Evolutionary conservation across 2,113 vertebrate genomes (phyloP), one percentile per base, ranked within the genome.

Genomic region (Lampris megalopsis): DNA sequence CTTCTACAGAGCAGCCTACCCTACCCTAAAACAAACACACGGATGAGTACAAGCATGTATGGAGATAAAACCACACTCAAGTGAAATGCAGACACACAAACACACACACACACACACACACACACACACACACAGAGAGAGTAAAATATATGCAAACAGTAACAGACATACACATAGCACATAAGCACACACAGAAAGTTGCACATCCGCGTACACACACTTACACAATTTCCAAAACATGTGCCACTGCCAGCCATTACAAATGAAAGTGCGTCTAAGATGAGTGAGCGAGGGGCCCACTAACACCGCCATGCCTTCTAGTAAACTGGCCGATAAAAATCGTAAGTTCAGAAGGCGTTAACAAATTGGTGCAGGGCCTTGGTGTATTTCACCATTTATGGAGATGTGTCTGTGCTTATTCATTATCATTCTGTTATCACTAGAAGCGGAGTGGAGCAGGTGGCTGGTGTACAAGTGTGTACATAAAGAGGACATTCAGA

Each of bases 401-500:
- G 4, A 47, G 63, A 45, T 43, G 9, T 5, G 48, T 65, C 50
- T 35, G 38, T 76, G 48, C 36, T 41, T 45, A 5, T 4, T 10
- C 9, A 43, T 56, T 56, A 57, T 57, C 6, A 11, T 37, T 13
- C 64, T 59, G 56, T 35, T 50, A 24, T 40, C 49, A 45, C 37
- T 62, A 54, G n/a, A 68, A 11, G 48, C 45, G 40, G 36, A 10
- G 35, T 64, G 45, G 43, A 73, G 71, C 79, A 73, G 70, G 76
- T 85, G 82, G 82, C 62, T 70, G 67, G 54, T 49, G 56, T 48
- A 69, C n/a, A 38, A 71, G 75, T 77, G 73, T 70, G 69, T 63
- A 73, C 68, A 77, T 79, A 65, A 82, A 74, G 48, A 63, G 73
- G 68, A 79, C 74, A 77, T 76, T 86, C 43, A 4, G 56, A 78